Percentiles rank a stretch among this genome's conserved stretches.
Evolutionary conservation across 2,113 vertebrate species (phyloP).

Genomic region (Merops nubicus): DNA sequence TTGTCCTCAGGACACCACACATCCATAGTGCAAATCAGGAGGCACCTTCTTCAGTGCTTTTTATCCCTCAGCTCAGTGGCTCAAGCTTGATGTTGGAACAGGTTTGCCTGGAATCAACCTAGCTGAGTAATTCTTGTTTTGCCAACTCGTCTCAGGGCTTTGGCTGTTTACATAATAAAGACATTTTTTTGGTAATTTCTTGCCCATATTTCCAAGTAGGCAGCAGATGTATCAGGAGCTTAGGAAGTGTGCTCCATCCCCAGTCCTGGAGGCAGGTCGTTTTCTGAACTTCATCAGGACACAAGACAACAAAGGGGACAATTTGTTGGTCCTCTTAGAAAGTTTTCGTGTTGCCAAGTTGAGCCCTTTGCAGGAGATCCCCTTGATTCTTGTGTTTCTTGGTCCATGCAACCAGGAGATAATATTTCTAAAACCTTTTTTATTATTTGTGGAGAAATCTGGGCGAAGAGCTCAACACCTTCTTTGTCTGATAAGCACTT

Average conservation of each 20-base stretch:
- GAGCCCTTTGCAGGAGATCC: neutral
- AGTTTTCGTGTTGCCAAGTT: neutral
- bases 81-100: neutral
- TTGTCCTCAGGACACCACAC: neutral
- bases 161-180: neutral
- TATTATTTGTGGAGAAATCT: neutral
- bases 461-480: neutral
- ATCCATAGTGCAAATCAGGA: fast-evolving
- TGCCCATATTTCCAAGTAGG: neutral
- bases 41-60: neutral
- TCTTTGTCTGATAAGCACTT: neutral
- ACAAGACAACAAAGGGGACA: neutral
- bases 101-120: neutral
- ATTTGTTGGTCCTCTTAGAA: neutral
- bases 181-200: neutral
- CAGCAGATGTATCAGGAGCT: neutral
- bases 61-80: neutral
- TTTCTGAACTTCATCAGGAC: neutral
- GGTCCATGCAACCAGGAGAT: neutral
- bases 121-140: neutral
- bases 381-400: neutral
- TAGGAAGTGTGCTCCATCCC: neutral
- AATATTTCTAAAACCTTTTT: neutral
- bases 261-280: neutral
- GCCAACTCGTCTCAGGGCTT: neutral